These are phyloP conservation scores for Hipposideros larvatus DNA, from an alignment of 2,797 vertebrate genomes.

Conservation along the genomic window DNA sequence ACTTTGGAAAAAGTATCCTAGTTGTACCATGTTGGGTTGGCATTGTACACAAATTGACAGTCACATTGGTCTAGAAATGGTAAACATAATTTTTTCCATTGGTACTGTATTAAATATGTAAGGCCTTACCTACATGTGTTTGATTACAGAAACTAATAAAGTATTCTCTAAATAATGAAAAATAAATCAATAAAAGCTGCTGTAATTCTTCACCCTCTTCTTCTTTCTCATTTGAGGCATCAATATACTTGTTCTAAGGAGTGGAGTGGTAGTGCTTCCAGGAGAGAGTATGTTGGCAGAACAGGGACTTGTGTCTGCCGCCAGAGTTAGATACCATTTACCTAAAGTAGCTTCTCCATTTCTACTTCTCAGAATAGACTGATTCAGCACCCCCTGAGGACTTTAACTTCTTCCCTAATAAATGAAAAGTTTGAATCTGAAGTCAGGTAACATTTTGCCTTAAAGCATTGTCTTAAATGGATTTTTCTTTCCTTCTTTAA, in stretches of 20 bases:
- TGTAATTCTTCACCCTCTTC: neutral
- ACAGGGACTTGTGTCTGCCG: neutral
- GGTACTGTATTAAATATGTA: too few species aligned
- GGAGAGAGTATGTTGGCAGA: neutral
- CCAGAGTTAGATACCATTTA: slow-evolving; percentile 68
- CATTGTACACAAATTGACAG: slow-evolving; percentile 92
- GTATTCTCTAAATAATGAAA: too few species aligned
- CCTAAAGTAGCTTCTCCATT: slow-evolving; percentile 68
- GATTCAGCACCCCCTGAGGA: slow-evolving; percentile 72
- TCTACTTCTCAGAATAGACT: slow-evolving; percentile 73
- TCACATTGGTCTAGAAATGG: slow-evolving; percentile 92
- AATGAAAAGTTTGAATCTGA: slow-evolving; percentile 84
- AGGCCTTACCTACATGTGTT: too few species aligned
- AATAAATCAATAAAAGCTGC: neutral
- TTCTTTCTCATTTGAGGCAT: neutral
- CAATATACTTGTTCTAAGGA: neutral
- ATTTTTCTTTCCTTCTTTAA: slow-evolving; percentile 84
- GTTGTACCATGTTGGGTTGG: slow-evolving; percentile 92
- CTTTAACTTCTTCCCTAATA: slow-evolving; percentile 74
- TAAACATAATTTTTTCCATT: slow-evolving; percentile 90
- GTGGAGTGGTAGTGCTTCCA: neutral
- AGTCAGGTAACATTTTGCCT: slow-evolving; percentile 84
- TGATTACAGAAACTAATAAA: too few species aligned
- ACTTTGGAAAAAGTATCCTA: slow-evolving; percentile 89
- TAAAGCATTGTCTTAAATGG: slow-evolving; percentile 82